Evolutionary conservation across 2,797 vertebrate species (phyloP).

Genomic region (Onychomys torridus): DNA sequence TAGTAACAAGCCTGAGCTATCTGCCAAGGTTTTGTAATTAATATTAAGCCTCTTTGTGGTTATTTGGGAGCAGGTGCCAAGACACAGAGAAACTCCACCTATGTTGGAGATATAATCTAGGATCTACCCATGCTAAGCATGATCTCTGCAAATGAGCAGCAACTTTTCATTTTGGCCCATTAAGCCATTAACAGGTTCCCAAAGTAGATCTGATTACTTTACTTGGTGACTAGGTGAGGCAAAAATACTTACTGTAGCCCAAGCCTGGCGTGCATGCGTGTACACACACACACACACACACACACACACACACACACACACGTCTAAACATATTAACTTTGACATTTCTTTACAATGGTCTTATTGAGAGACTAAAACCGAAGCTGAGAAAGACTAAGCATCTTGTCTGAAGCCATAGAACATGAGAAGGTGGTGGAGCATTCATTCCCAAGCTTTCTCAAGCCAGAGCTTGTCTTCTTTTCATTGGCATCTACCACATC

Average conservation of each 20-base stretch:
- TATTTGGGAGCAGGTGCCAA: neutral
- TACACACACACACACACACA: neutral
- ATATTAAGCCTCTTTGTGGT: neutral
- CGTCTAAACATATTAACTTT: neutral
- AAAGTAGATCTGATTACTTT: slow-evolving; percentile 1
- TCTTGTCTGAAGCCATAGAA: neutral
- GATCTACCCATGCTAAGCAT: neutral
- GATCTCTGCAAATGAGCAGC: neutral
- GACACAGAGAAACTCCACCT: neutral
- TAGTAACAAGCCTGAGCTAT: neutral
- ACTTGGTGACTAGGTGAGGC: neutral
- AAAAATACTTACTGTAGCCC: neutral
- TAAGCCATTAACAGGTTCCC: neutral
- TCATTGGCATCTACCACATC: neutral
- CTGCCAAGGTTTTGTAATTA: neutral
- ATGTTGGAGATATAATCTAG: neutral
- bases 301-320: neutral
- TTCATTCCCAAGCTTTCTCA: neutral
- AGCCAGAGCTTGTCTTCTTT: neutral
- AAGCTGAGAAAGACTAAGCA: neutral
- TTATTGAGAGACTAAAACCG: slow-evolving; percentile 37
- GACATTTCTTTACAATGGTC: slow-evolving; percentile 38
- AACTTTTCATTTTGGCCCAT: slow-evolving; percentile 44
- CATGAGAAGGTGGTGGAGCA: neutral
- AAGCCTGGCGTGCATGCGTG: no score